phyloP scores from a whole-genome alignment of 1,140 invertebrate genomes.

The Danaus plexippus region DNA sequence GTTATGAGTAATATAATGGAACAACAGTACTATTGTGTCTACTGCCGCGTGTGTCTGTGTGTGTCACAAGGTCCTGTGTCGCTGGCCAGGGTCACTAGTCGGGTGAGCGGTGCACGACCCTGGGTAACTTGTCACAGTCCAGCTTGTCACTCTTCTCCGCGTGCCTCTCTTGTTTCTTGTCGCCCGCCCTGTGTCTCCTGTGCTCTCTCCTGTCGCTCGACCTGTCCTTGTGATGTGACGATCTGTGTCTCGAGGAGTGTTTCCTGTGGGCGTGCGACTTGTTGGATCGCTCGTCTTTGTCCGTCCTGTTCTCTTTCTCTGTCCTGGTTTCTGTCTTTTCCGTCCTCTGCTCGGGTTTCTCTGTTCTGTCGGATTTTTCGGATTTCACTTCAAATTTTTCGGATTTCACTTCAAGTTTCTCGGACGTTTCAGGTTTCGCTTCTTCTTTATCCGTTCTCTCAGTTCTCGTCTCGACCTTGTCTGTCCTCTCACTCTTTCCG shows the following conservation, averaged over 20 bases:
- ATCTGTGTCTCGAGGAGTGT: conserved; percentile 56
- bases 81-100: conserved; percentile 37
- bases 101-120: conserved; percentile 47
- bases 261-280: conserved; percentile 44
- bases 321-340: conserved; percentile 24
- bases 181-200: conserved; percentile 42
- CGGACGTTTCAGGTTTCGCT: conserved; percentile 4
- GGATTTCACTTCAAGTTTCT: conserved; percentile 19
- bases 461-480: no score
- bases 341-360: conserved; percentile 22
- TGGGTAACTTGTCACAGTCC: conserved; percentile 44
- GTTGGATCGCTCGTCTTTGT: conserved; percentile 27
- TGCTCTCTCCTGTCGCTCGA: conserved; percentile 40
- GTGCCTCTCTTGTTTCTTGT: conserved; percentile 44
- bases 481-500: conserved; percentile 6
- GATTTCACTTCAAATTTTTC: conserved; percentile 21
- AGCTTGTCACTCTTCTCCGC: conserved; percentile 30
- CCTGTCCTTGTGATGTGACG: conserved; percentile 46
- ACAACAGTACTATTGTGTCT: no score
- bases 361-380: conserved; percentile 23
- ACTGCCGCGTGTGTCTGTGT: no score
- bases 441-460: conserved; percentile 13
- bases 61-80: conserved; percentile 17
- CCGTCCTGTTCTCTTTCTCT: conserved; percentile 16
- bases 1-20: no score